A percentile compares a stretch with the other conserved stretches of the same genome.
Conservation (phyloP, 1,140 invertebrate species). For the Telenomus remus region DNA sequence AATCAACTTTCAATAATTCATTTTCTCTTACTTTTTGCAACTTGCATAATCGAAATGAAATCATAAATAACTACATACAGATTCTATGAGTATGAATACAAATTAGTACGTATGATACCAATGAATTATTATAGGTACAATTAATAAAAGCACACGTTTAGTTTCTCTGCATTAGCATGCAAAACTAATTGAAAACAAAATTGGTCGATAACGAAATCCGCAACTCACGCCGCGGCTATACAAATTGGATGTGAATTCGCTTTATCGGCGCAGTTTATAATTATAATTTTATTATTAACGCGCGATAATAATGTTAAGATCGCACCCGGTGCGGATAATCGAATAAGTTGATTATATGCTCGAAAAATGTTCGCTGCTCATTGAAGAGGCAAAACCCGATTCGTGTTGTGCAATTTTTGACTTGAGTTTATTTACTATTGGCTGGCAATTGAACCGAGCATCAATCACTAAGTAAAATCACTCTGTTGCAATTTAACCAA, state of each 20-base stretch:
- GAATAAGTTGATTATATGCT: conserved; percentile 24
- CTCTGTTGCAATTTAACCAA: no score
- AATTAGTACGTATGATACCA: conserved; percentile 8
- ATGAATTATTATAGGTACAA: conserved; percentile 37
- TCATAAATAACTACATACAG: no score
- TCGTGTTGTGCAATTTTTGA: not conserved
- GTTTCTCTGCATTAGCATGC: conserved; percentile 38
- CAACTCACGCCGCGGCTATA: conserved; percentile 6
- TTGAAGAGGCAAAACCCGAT: not conserved
- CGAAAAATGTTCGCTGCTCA: no score
- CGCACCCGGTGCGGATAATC: conserved; percentile 8
- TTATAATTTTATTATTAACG: conserved; percentile 30
- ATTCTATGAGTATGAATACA: conserved; percentile 50
- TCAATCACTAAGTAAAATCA: no score
- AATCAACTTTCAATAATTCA: no score
- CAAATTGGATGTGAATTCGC: conserved; percentile 32
- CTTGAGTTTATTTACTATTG: not conserved
- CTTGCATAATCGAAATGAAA: no score
- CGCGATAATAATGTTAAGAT: conserved; percentile 29
- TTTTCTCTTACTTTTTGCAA: no score
- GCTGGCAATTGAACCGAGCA: no score
- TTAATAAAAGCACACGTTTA: conserved; percentile 38
- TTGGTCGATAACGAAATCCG: conserved; percentile 20
- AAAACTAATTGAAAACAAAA: conserved; percentile 46
- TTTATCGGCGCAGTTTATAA: conserved; percentile 10